Evolutionary conservation across 1,140 invertebrate genomes (phyloP).

Genomic region (Drosophila obscura): DNA sequence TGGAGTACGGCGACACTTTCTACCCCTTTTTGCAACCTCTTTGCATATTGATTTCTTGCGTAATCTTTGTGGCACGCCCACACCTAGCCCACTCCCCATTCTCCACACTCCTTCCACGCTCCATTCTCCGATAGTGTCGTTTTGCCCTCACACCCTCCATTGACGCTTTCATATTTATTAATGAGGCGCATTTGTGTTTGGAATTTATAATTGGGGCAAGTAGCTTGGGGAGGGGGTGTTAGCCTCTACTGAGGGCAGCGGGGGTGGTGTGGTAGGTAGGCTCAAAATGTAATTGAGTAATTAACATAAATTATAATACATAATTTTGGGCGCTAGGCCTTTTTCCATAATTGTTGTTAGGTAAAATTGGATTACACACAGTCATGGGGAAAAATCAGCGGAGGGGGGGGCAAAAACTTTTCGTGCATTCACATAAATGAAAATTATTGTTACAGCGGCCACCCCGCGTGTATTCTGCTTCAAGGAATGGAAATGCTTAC

Average conservation of each 20-base stretch:
- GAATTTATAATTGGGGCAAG: constrained; percentile 79
- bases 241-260: not conserved
- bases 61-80: constrained; percentile 77
- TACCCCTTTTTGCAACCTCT: constrained; percentile 64
- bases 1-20: constrained; percentile 43
- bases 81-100: constrained; percentile 9
- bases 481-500: constrained; percentile 4
- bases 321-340: constrained; percentile 69
- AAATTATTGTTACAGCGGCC: constrained; percentile 53
- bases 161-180: constrained; percentile 83
- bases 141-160: constrained; percentile 39
- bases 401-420: constrained; percentile 20
- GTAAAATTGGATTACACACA: constrained; percentile 69
- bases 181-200: constrained; percentile 82
- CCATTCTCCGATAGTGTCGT: constrained; percentile 58
- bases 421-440: constrained; percentile 42
- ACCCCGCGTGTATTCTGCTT: constrained; percentile 11
- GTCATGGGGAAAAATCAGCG: no score
- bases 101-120: no score
- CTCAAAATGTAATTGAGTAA: constrained; percentile 83
- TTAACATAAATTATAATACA: constrained; percentile 84
- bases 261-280: constrained; percentile 18
- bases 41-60: constrained; percentile 80
- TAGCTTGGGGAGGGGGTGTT: constrained; percentile 6
- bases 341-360: constrained; percentile 77